Percentiles rank a stretch among this genome's conserved stretches.
Conservation (phyloP, 2,888 invertebrate genomes). For the Axea sp. region DNA sequence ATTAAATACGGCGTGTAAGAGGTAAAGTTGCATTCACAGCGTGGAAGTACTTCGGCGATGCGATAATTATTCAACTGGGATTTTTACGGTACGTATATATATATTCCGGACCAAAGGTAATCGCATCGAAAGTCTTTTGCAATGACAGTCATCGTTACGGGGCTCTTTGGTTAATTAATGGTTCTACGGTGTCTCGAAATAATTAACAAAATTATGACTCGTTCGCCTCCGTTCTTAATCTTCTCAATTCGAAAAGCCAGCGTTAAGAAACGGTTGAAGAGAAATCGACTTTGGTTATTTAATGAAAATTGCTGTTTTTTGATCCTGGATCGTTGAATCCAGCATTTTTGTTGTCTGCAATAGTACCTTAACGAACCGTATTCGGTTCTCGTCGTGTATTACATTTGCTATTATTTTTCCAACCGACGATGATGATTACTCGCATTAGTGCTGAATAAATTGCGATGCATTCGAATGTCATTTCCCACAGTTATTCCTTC, state of each 20-base stretch:
- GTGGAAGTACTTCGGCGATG: conserved; percentile 33
- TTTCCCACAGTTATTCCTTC: not conserved
- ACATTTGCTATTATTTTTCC: conserved; percentile 63
- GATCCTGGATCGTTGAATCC: conserved; percentile 32
- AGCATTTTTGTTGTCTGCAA: conserved; percentile 62
- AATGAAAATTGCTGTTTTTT: conserved; percentile 24
- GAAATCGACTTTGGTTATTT: conserved; percentile 49
- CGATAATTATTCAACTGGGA: conserved; percentile 70
- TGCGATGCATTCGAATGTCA: conserved; percentile 7
- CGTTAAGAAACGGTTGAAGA: conserved; percentile 27
- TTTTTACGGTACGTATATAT: conserved; percentile 61
- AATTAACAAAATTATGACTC: conserved; percentile 72
- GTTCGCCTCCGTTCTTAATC: conserved; percentile 40
- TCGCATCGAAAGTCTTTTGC: conserved; percentile 61
- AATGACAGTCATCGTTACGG: conserved; percentile 53
- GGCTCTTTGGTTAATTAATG: conserved; percentile 71
- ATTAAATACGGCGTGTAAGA: conserved; percentile 31
- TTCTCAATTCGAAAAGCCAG: conserved; percentile 8
- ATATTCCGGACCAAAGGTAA: conserved; percentile 25
- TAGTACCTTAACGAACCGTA: conserved; percentile 69
- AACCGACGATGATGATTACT: conserved; percentile 66
- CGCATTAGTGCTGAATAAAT: conserved; percentile 61
- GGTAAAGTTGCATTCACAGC: conserved; percentile 6
- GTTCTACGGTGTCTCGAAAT: conserved; percentile 66
- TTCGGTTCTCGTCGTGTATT: conserved; percentile 58